Evolutionary conservation across 2,113 vertebrate species (phyloP).

Genomic region (Caranx melampygus): DNA sequence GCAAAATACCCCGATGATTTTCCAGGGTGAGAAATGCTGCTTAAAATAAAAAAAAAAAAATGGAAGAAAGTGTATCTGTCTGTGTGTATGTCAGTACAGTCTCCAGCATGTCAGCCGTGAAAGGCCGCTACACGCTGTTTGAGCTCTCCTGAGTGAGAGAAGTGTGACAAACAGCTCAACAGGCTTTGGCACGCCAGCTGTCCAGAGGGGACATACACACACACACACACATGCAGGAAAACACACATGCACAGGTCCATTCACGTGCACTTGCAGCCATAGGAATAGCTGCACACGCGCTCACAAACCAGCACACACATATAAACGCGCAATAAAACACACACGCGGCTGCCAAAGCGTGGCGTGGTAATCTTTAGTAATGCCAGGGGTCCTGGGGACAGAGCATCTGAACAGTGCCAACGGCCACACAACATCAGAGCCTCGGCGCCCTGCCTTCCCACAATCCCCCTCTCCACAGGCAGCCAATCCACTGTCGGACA

Average conservation of each 20-base stretch:
- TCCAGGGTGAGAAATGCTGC: not conserved
- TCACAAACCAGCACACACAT: not conserved
- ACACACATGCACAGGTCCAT: slow-evolving; percentile 38
- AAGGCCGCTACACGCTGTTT: slow-evolving; percentile 65
- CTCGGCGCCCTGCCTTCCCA: slow-evolving; percentile 66
- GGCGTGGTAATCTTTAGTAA: slow-evolving; percentile 68
- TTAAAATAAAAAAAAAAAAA: not conserved
- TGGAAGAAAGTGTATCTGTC: slow-evolving; percentile 15
- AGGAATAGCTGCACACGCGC: slow-evolving; percentile 18
- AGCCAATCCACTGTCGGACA: slow-evolving; percentile 51
- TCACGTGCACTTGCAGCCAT: slow-evolving; percentile 30
- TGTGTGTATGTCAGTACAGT: slow-evolving; percentile 41
- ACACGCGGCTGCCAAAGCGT: slow-evolving; percentile 65
- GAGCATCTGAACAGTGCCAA: slow-evolving; percentile 66
- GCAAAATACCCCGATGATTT: slow-evolving; percentile 28
- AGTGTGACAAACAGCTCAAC: slow-evolving; percentile 81
- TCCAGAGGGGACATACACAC: slow-evolving; percentile 69
- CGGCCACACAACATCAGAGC: slow-evolving; percentile 74
- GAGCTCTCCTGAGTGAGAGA: slow-evolving; percentile 72
- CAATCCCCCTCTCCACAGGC: slow-evolving; percentile 63
- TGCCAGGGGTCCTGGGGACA: slow-evolving; percentile 71
- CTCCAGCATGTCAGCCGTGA: slow-evolving; percentile 56
- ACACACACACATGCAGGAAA: slow-evolving; percentile 10
- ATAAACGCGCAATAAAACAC: slow-evolving; percentile 4
- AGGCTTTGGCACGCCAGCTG: slow-evolving; percentile 77